Evolutionary conservation across 92 coral and sea anemone species (phyloP), one percentile per base, ranked within the genome.

Genomic region (Plumapathes pennacea): DNA sequence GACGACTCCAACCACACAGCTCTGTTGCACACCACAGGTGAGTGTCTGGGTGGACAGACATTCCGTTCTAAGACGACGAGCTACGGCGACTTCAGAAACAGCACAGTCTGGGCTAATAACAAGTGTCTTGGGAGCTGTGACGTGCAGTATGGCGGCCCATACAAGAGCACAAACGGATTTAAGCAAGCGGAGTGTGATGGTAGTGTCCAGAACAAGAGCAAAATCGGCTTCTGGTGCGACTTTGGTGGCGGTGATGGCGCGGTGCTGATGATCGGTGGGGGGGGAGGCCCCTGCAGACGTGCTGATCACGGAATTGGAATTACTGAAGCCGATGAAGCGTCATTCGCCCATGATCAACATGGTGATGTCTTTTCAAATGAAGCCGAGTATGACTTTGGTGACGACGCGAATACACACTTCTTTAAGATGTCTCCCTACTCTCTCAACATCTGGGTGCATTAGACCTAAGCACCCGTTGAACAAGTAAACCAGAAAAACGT

Each of bases 131-230:
- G n/a, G n/a, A n/a, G n/a, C n/a, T n/a, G n/a, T n/a, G n/a, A n/a
- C n/a, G n/a, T n/a, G n/a, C n/a, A n/a, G n/a, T n/a, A n/a, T n/a
- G n/a, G n/a, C n/a, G n/a, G n/a, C n/a, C n/a, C n/a, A n/a, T n/a
- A n/a, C n/a, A n/a, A n/a, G n/a, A n/a, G n/a, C n/a, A 70, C 77
- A 42, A 28, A 40, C 12, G 77, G 77, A 46, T 70, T 70, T 70
- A 44, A 41, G 34, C 41, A 57, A 59, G 56, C 69, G 9, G 54
- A 30, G 20, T 70, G 77, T 37, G 32, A 36, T 48, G 77, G 72
- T 25, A 7, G 24, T 42, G 32, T 70, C 21, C 77, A 65, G 15
- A 65, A 30, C 17, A 37, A 32, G 12, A 65, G 37, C 38, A 65
- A n/a, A 26, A 49, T 53, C 60, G 65, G 73, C 36, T 65, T 65